Evolutionary conservation across 2,113 vertebrate species (phyloP).

Genomic region (Poeciliopsis retropinna): DNA sequence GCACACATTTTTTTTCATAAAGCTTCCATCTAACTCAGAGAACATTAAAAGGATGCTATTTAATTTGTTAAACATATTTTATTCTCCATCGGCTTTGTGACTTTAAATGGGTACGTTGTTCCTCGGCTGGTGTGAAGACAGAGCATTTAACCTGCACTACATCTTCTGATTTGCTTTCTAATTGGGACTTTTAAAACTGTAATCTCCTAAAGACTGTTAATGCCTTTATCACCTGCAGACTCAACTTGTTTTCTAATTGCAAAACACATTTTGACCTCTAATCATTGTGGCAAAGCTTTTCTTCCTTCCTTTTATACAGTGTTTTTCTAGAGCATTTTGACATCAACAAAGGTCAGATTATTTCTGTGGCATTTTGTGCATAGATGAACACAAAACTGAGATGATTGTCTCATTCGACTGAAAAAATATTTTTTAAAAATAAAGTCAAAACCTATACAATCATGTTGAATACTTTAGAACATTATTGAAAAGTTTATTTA

Average conservation of each 20-base stretch:
- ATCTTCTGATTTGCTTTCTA: conserved; percentile 63
- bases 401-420: neutral
- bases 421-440: too few species aligned
- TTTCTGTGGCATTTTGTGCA: neutral
- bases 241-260: conserved; percentile 16
- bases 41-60: neutral
- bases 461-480: too few species aligned
- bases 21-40: neutral
- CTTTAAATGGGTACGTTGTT: conserved; percentile 35
- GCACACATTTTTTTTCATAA: neutral
- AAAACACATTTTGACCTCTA: conserved; percentile 25
- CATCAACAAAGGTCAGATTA: neutral
- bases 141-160: conserved; percentile 57
- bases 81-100: conserved; percentile 27
- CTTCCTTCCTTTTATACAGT: neutral
- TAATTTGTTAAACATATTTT: conserved; percentile 6
- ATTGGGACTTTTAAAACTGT: conserved; percentile 47
- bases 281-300: neutral
- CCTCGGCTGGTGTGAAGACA: conserved; percentile 45
- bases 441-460: too few species aligned
- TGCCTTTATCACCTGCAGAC: conserved; percentile 35
- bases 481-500: neutral
- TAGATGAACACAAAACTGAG: neutral
- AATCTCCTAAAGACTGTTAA: conserved; percentile 32
- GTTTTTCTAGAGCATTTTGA: neutral